Evolutionary conservation across 2,113 vertebrate genomes (phyloP).

Genomic region (Apus apus): DNA sequence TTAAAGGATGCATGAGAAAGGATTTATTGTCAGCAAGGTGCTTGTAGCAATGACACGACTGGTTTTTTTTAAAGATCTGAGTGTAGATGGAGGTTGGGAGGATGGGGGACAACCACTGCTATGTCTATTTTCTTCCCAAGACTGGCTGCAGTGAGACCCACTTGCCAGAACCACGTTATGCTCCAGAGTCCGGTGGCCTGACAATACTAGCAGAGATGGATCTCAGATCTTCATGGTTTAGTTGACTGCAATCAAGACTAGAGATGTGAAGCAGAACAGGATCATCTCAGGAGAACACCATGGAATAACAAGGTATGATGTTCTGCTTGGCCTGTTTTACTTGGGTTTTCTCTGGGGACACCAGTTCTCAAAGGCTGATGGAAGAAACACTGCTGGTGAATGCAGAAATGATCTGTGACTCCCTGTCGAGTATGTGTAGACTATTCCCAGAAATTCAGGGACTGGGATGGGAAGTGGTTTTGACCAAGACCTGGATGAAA

Average conservation of each 20-base stretch:
- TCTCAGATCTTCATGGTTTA: neutral
- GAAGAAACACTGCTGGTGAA: neutral
- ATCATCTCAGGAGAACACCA: neutral
- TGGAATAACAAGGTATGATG: neutral
- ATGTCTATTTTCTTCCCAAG: neutral
- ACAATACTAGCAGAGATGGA: neutral
- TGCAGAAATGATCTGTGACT: neutral
- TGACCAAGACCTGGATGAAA: neutral
- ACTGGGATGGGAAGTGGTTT: neutral
- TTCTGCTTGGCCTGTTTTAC: neutral
- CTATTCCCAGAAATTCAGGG: neutral
- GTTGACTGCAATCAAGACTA: neutral
- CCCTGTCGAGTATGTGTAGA: neutral
- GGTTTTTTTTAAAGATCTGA: neutral
- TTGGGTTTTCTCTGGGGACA: neutral
- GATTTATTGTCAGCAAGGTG: slow-evolving; percentile 8
- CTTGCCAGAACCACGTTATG: neutral
- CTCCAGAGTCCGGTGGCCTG: neutral
- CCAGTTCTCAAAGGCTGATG: neutral
- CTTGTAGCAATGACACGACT: neutral
- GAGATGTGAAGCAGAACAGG: neutral
- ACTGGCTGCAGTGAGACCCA: neutral
- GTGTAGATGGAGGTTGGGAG: neutral
- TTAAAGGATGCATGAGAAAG: neutral
- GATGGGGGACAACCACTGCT: neutral